Evolutionary conservation across 2,113 vertebrate species (phyloP).

Genomic region (Eulemur macaco): DNA sequence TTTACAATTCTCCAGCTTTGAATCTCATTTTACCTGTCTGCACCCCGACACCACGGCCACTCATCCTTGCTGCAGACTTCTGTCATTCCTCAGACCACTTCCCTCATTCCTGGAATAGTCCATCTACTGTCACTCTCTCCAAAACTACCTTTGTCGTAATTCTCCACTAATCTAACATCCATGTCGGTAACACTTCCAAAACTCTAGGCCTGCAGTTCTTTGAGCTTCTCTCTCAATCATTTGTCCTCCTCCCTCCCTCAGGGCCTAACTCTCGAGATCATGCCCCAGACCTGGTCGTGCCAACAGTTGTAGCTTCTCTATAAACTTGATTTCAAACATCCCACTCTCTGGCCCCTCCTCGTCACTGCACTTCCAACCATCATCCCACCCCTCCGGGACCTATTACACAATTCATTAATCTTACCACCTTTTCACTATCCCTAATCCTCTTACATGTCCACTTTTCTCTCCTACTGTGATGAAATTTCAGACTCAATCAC

Average conservation of each 20-base stretch:
- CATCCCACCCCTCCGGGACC: neutral
- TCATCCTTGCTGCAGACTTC: neutral
- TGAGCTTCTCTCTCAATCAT: neutral
- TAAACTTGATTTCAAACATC: neutral
- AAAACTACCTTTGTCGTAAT: conserved; percentile 2
- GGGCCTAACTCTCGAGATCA: neutral
- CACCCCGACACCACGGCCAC: neutral
- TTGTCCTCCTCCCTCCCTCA: neutral
- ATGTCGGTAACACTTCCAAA: neutral
- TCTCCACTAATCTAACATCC: conserved; percentile 1
- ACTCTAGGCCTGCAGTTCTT: neutral
- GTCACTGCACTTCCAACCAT: neutral
- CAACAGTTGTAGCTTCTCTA: neutral
- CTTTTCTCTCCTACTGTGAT: neutral
- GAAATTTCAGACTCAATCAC: neutral
- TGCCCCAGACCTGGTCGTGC: neutral
- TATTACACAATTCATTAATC: neutral
- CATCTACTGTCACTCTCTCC: neutral
- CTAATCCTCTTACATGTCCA: neutral
- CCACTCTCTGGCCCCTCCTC: neutral
- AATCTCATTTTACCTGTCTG: neutral
- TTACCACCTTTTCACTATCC: neutral
- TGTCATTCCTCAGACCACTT: neutral
- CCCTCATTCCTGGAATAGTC: neutral
- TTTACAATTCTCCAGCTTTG: neutral